Conservation (phyloP, 2,113 vertebrate genomes). For the Vombatus ursinus region DNA sequence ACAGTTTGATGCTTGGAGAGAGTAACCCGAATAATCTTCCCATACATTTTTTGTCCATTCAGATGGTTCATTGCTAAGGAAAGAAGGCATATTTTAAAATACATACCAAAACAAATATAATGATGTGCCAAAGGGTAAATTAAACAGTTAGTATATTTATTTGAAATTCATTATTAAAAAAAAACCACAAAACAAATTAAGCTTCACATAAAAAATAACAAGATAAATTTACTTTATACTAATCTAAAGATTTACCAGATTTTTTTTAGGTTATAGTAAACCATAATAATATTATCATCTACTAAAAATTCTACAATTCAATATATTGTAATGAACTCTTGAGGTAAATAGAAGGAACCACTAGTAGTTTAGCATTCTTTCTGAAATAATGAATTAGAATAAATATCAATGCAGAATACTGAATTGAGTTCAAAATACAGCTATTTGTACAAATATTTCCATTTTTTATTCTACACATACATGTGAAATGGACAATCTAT, state of each 20-base stretch:
- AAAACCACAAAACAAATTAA: not conserved
- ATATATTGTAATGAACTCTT: slow-evolving; percentile 13
- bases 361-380: not conserved
- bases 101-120: not conserved
- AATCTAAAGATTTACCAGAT: not conserved
- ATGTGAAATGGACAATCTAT: not conserved
- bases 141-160: slow-evolving; percentile 52
- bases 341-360: not conserved
- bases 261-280: not conserved
- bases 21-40: slow-evolving; percentile 97
- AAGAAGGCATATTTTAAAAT: slow-evolving; percentile 52
- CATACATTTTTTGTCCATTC: slow-evolving; percentile 98
- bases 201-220: no score
- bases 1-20: slow-evolving; percentile 97
- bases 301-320: not conserved
- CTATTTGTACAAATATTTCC: not conserved
- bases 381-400: not conserved
- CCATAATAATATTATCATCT: not conserved
- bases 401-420: not conserved
- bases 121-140: not conserved
- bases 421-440: not conserved
- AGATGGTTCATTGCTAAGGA: slow-evolving; percentile 97
- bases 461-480: not conserved
- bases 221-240: not conserved
- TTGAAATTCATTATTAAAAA: not conserved